phyloP scores from a whole-genome alignment of 2,888 invertebrate species.

The Tuberolachnus salignus region DNA sequence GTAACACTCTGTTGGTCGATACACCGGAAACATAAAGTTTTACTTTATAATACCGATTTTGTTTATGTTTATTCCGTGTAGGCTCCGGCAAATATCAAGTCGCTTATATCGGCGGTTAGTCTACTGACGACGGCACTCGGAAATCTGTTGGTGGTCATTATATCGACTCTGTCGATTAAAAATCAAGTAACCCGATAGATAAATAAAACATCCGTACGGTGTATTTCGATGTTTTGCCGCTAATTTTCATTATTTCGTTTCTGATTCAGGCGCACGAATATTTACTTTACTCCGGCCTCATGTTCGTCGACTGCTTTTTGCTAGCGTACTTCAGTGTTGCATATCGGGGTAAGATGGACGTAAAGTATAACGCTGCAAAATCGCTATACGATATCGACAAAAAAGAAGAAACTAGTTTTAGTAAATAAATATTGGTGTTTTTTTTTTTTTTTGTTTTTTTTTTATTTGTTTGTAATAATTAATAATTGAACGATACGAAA shows the following conservation, averaged over 20 bases:
- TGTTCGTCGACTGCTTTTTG: conserved; percentile 81
- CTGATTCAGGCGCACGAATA: conserved; percentile 80
- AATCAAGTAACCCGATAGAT: conserved; percentile 69
- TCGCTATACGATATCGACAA: not conserved
- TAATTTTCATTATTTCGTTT: not conserved
- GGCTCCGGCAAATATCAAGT: conserved; percentile 74
- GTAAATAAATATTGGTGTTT: not conserved
- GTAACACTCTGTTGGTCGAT: too few species aligned
- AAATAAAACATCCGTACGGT: not conserved
- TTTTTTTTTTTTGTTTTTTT: not conserved
- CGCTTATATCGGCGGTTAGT: conserved; percentile 90
- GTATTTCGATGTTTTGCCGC: not conserved
- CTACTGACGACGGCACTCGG: conserved; percentile 91
- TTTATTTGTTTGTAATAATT: not conserved
- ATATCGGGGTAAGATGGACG: conserved; percentile 76
- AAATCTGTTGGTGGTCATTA: conserved; percentile 87
- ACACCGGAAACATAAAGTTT: too few species aligned
- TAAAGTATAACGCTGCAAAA: too few species aligned
- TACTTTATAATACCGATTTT: not conserved
- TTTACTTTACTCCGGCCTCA: conserved; percentile 83
- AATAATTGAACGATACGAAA: too few species aligned
- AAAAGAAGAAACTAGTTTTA: conserved; percentile 1
- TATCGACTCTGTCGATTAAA: conserved; percentile 80
- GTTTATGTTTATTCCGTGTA: not conserved
- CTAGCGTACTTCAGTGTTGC: conserved; percentile 73